A percentile compares a stretch with the other conserved stretches of the same genome.
Conservation (phyloP, 2,113 vertebrate species). For the Sinocyclocheilus maitianheensis region DNA sequence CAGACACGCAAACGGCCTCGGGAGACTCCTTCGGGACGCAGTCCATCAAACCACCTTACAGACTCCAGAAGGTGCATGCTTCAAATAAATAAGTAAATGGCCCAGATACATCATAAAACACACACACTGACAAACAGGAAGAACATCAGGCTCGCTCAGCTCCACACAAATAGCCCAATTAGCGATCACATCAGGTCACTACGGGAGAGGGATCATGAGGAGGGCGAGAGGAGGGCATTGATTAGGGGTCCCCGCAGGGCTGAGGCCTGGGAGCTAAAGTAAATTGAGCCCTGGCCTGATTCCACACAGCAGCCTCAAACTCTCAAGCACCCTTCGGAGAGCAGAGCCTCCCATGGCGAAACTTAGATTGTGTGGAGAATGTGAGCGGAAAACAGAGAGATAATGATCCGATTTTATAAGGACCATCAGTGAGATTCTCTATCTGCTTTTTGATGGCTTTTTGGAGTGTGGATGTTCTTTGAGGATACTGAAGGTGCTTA, state of each 20-base stretch:
- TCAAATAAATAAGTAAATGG: conserved; percentile 43
- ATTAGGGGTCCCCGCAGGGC: conserved; percentile 43
- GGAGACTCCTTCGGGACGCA: conserved; percentile 39
- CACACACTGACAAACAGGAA: background rate
- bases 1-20: background rate
- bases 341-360: conserved; percentile 37
- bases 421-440: background rate
- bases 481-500: background rate
- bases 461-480: background rate
- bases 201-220: conserved; percentile 28
- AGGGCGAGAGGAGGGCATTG: conserved; percentile 40
- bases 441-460: background rate
- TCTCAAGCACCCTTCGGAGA: conserved; percentile 37
- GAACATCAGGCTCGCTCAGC: conserved; percentile 32
- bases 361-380: conserved; percentile 44
- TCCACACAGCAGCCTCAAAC: conserved; percentile 24
- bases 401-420: conserved; percentile 39
- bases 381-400: conserved; percentile 46
- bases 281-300: conserved; percentile 48
- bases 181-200: conserved; percentile 48
- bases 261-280: conserved; percentile 38
- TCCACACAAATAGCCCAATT: conserved; percentile 47
- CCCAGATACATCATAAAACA: conserved; percentile 47
- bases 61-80: conserved; percentile 44
- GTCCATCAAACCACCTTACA: conserved; percentile 42